Conservation (phyloP, 1,140 invertebrate genomes). For the Akabosia matsudoensis region DNA sequence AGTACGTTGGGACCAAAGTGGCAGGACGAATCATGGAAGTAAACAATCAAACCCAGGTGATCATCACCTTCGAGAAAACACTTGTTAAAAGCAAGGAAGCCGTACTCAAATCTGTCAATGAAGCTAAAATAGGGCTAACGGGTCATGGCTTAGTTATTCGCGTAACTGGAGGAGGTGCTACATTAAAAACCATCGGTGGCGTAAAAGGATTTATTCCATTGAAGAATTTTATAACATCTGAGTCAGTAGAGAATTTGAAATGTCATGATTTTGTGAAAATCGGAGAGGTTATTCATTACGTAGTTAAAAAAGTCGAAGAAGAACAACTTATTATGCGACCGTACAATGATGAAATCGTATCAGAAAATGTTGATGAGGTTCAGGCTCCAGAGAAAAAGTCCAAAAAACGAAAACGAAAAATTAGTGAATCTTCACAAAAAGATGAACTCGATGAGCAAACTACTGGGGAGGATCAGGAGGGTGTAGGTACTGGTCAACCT, state of each 20-base stretch:
- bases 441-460: too few relatives aligned
- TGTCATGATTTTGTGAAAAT: neutral
- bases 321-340: neutral
- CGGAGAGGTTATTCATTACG: neutral
- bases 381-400: neutral
- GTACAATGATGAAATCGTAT: neutral
- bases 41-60: neutral
- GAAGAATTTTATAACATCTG: neutral
- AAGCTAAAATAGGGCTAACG: neutral
- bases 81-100: neutral
- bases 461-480: too few relatives aligned
- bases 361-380: neutral
- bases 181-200: neutral
- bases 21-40: neutral
- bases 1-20: neutral
- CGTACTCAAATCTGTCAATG: neutral
- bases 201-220: neutral
- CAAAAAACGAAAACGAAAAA: neutral
- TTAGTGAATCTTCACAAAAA: neutral
- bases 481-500: too few relatives aligned
- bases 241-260: neutral
- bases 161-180: neutral
- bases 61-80: neutral
- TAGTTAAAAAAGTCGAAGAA: neutral
- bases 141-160: neutral